phyloP scores from a whole-genome alignment of 37 sponge, comb jelly and placozoan species.

The Ephydatia muelleri region DNA sequence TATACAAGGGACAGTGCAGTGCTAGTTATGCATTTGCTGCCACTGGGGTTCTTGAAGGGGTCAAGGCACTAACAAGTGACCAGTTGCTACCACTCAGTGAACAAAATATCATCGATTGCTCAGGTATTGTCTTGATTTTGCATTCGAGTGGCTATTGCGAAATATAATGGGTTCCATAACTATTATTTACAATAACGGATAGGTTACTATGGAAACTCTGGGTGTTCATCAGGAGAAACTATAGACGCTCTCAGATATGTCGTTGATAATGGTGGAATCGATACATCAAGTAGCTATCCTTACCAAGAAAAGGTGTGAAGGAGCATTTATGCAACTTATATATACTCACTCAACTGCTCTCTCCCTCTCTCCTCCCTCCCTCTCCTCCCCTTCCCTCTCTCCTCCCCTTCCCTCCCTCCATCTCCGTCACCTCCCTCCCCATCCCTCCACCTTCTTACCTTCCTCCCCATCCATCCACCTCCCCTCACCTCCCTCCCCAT shows the following conservation, averaged over 20 bases:
- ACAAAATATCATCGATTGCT: slow-evolving; percentile 95
- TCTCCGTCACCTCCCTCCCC: no score
- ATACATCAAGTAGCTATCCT: slow-evolving; percentile 59
- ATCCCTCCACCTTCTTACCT: no score
- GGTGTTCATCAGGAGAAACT: slow-evolving; percentile 50
- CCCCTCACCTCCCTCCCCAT: no score
- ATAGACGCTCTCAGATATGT: slow-evolving; percentile 56
- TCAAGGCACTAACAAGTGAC: slow-evolving; percentile 41
- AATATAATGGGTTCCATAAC: no score
- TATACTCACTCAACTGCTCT: no score
- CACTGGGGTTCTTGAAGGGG: slow-evolving; percentile 79
- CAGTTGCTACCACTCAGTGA: slow-evolving; percentile 69
- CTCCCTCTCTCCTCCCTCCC: no score
- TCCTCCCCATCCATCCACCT: no score
- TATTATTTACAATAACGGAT: background rate
- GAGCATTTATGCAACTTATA: no score
- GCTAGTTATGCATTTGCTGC: slow-evolving; percentile 90
- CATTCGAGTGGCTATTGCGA: background rate
- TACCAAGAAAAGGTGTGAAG: slow-evolving; percentile 50
- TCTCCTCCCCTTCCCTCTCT: no score
- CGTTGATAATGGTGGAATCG: slow-evolving; percentile 53
- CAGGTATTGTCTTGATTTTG: slow-evolving; percentile 17
- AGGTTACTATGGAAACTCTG: slow-evolving; percentile 45
- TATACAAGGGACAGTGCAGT: slow-evolving; percentile 68
- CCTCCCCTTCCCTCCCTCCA: no score